Conservation (phyloP, 1,140 invertebrate species). For the Steinernema feltiae region DNA sequence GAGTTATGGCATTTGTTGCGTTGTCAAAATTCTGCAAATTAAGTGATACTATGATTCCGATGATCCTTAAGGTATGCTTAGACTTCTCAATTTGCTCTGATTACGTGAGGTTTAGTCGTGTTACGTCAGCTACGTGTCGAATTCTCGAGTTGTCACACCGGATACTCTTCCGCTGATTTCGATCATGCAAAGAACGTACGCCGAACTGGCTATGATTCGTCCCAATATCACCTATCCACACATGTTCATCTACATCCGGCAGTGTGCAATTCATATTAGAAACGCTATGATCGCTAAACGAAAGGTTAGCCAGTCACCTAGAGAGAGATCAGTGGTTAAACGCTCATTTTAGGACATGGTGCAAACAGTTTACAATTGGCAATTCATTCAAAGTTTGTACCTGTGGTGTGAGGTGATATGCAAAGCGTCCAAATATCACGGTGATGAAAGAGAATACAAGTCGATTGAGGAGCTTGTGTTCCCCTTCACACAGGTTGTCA, state of each 20-base stretch:
- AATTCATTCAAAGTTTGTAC: slow-evolving; percentile 82
- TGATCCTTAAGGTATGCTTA: not conserved
- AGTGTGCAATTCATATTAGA: slow-evolving; percentile 86
- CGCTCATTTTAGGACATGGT: slow-evolving; percentile 68
- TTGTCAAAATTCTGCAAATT: slow-evolving; percentile 7
- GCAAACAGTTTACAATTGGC: slow-evolving; percentile 95
- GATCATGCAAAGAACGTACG: slow-evolving; percentile 87
- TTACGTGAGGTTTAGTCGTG: slow-evolving; percentile 57
- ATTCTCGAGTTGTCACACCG: slow-evolving; percentile 84
- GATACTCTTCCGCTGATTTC: slow-evolving; percentile 80
- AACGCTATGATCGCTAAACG: slow-evolving; percentile 86
- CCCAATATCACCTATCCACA: slow-evolving; percentile 75
- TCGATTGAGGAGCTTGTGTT: slow-evolving; percentile 76
- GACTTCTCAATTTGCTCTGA: slow-evolving; percentile 4
- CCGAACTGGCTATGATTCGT: slow-evolving; percentile 82
- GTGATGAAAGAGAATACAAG: slow-evolving; percentile 62
- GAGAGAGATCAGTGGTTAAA: not conserved
- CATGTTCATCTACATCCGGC: slow-evolving; percentile 89
- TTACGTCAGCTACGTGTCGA: slow-evolving; percentile 86
- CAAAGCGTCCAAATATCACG: slow-evolving; percentile 64
- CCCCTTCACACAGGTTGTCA: slow-evolving; percentile 79
- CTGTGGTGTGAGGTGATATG: slow-evolving; percentile 74
- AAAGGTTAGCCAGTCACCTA: slow-evolving; percentile 63
- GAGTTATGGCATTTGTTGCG: slow-evolving; percentile 24
- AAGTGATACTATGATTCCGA: not conserved